Conservation (phyloP, 2,888 invertebrate species). For the Drosophila formosana region DNA sequence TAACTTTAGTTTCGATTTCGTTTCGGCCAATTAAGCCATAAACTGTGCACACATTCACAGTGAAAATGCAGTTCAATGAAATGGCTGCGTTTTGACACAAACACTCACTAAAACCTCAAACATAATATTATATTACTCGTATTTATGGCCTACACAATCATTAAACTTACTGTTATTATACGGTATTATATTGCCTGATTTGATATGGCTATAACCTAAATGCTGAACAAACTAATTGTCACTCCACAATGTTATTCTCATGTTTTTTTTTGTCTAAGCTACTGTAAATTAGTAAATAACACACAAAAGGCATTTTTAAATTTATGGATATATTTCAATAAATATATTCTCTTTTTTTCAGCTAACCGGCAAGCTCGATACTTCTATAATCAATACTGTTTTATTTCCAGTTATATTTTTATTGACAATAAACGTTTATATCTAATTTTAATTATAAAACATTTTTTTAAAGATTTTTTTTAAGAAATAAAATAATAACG, state of each 20-base stretch:
- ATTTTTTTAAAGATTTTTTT: no score
- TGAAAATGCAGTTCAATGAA: slow-evolving; percentile 70
- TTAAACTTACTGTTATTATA: slow-evolving; percentile 1
- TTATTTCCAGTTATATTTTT: no score
- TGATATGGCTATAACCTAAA: slow-evolving; percentile 2
- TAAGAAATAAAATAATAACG: no score
- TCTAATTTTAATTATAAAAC: no score
- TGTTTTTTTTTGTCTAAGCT: neutral
- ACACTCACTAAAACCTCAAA: slow-evolving; percentile 6
- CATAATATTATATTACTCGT: slow-evolving; percentile 1
- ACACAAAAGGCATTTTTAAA: neutral
- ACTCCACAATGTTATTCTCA: neutral
- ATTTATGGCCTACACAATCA: slow-evolving; percentile 4
- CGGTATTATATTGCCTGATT: neutral
- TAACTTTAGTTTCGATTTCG: slow-evolving; percentile 56
- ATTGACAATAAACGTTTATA: no score
- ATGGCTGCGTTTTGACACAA: slow-evolving; percentile 37
- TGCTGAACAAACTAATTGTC: neutral
- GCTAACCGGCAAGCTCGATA: no score
- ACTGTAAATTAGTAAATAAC: neutral
- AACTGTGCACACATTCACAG: slow-evolving; percentile 35
- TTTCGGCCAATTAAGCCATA: slow-evolving; percentile 71
- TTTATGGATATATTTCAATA: no score
- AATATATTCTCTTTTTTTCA: no score
- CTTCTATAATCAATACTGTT: no score